Evolutionary conservation across 2,797 vertebrate genomes (phyloP), one percentile per base, ranked within the genome.

Genomic region (Euthynnus affinis): DNA sequence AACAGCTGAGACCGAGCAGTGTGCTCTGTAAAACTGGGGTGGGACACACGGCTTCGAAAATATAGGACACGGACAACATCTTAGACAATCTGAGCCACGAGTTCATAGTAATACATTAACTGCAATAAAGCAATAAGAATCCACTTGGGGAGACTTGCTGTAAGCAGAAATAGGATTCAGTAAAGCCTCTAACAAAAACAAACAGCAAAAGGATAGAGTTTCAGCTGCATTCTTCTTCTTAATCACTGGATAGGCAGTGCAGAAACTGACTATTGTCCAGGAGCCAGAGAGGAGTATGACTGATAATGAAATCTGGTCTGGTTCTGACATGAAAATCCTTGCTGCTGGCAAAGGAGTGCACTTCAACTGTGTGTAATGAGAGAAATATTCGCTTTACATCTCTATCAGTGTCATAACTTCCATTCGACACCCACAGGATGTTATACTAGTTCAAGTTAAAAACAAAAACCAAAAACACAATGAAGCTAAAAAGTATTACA

Each of bases 101-200:
- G 55, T n/a, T 22, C 48, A 5, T 3, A 20, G 76, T 74, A 66
- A 79, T 7, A 59, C 64, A 70, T 79, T 82, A 71, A 87, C 75
- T 74, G 40, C 23, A 17, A 25, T 44, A 46, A 10, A 55, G 71
- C 66, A 49, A 13, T 49, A 49, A 72, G 62, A 57, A 55, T 32
- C 0, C 12, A 52, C 60, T 8, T 10, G 37, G 62, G 37, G 62
- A 25, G 29, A n/a, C 40, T 4, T 56, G 22, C 62, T 58, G 69
- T 6, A 2, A 55, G 48, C 44, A 44, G 27, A 15, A 63, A 75
- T 2, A 67, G 72, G 74, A 74, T 74, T 81, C 37, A 32, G 10
- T 2, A 49, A 76, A 83, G 49, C 52, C 40, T 48, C 57, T 5
- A 29, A 55, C 55, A 51, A 46, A 70, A 51, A 44, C 48, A 71